Percentiles rank a stretch among this genome's conserved stretches.
phyloP scores from a whole-genome alignment of 1,140 invertebrate species.

The Conus betulinus region DNA sequence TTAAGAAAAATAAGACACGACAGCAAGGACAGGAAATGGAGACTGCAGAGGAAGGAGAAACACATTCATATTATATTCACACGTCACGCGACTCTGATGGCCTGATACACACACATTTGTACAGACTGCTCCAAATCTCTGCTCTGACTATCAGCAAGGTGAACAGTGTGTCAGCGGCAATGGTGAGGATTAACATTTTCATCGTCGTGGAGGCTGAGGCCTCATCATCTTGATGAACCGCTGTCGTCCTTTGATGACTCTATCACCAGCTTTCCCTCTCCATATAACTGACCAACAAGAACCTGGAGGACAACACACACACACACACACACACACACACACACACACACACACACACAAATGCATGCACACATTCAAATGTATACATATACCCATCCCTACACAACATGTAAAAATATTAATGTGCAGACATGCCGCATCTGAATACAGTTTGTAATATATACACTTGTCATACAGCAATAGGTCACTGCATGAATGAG shows the following conservation, averaged over 20 bases:
- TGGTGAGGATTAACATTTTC: too few species aligned
- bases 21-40: too few species aligned
- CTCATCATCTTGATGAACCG: not conserved
- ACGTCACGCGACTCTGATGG: not conserved
- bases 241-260: constrained; percentile 32
- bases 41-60: too few species aligned
- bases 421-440: too few species aligned
- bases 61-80: not conserved
- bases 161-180: too few species aligned
- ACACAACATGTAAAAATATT: not conserved
- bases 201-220: too few species aligned
- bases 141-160: too few species aligned
- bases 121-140: not conserved
- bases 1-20: too few species aligned
- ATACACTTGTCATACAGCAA: too few species aligned
- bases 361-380: not conserved
- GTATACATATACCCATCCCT: not conserved
- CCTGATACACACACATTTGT: not conserved
- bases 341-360: not conserved
- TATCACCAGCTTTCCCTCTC: constrained; percentile 63
- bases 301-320: constrained; percentile 54
- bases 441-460: too few species aligned
- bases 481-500: too few species aligned
- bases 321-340: not conserved
- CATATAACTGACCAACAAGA: constrained; percentile 61